These are phyloP conservation scores for Echinometra lucunter DNA, from an alignment of 53 echinoderm and acorn worm genomes.

Conservation along the genomic window DNA sequence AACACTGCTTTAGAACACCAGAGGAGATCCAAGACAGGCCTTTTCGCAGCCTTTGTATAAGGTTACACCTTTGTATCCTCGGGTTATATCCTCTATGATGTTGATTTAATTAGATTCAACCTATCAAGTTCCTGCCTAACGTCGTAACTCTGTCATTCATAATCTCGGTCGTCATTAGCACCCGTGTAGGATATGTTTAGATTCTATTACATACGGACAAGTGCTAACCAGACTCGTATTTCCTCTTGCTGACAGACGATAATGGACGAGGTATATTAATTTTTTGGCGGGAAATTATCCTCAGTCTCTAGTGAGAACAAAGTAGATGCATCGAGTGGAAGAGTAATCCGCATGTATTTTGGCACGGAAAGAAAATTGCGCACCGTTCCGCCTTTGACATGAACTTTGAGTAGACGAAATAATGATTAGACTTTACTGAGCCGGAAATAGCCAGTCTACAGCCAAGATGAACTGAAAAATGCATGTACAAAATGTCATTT, in stretches of 20 bases:
- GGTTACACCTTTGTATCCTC: no score
- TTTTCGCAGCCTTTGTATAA: no score
- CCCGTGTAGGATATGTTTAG: neutral
- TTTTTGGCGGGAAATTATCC: conserved; percentile 5
- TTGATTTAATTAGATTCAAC: no score
- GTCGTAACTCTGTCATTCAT: no score
- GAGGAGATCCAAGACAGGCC: no score
- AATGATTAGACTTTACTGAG: neutral
- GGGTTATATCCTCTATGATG: no score
- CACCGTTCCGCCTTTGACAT: no score
- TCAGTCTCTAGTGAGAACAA: neutral
- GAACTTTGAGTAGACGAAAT: neutral
- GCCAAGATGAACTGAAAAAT: no score
- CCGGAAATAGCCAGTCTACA: neutral
- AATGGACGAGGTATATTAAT: neutral
- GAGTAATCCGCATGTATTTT: neutral
- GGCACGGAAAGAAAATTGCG: neutral
- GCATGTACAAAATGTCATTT: no score
- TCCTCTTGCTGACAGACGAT: conserved; percentile 21
- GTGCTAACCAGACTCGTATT: conserved; percentile 9
- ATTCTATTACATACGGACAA: neutral
- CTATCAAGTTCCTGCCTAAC: no score
- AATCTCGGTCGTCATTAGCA: no score
- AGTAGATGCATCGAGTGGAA: neutral
- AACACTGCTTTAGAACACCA: no score